Evolutionary conservation across 2,888 invertebrate genomes (phyloP).

Genomic region (Chrysina gloriosa): DNA sequence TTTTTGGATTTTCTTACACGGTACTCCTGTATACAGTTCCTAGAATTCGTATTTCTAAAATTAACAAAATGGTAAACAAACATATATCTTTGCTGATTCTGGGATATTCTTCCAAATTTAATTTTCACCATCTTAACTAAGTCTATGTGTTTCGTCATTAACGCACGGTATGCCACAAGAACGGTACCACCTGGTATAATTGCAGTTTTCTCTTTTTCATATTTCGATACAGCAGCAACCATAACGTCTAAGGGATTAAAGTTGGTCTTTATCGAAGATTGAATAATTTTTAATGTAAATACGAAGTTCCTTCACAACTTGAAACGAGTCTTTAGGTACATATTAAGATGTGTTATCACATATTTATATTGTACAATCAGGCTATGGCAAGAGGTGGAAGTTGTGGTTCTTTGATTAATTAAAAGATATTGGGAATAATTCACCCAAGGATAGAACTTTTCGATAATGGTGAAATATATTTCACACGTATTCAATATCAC

Average conservation of each 20-base stretch:
- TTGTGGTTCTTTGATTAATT: conserved; percentile 40
- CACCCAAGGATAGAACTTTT: neutral
- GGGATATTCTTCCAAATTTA: neutral
- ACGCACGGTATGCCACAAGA: neutral
- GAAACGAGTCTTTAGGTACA: conserved; percentile 1
- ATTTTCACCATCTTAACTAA: neutral
- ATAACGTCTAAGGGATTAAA: neutral
- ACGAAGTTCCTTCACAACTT: neutral
- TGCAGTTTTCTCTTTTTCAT: neutral
- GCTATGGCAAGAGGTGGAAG: conserved; percentile 1
- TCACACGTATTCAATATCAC: conserved; percentile 15
- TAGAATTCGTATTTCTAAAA: too few relatives aligned
- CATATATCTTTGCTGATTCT: too few relatives aligned
- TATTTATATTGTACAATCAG: conserved; percentile 19
- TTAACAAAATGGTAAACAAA: too few relatives aligned
- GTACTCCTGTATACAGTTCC: too few relatives aligned
- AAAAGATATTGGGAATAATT: conserved; percentile 38
- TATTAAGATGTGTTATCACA: conserved; percentile 27
- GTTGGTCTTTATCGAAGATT: conserved; percentile 5
- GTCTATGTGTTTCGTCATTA: neutral
- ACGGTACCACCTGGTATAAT: neutral
- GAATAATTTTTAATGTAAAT: conserved; percentile 25
- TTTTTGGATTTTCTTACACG: too few relatives aligned
- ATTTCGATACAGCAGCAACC: conserved; percentile 1
- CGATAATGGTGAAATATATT: conserved; percentile 3